These are phyloP conservation scores for Caenorhabditis latens DNA, from an alignment of 1,140 invertebrate genomes.

Conservation along the genomic window DNA sequence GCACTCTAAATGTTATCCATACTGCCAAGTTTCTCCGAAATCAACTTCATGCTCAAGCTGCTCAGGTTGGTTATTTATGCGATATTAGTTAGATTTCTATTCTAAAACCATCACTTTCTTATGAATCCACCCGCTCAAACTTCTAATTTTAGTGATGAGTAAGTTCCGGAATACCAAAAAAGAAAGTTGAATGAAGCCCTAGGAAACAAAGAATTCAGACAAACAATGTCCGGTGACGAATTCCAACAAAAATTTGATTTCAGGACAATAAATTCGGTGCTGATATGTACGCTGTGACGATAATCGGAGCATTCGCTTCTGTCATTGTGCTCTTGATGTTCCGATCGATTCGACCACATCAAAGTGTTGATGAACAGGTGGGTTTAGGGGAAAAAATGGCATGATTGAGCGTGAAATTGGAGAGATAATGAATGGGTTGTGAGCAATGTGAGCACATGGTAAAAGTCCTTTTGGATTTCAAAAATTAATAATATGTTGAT, in stretches of 20 bases:
- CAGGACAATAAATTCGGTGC: constrained; percentile 37
- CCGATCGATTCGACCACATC: constrained; percentile 34
- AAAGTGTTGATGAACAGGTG: constrained; percentile 41
- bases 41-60: constrained; percentile 29
- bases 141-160: not conserved
- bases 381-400: not conserved
- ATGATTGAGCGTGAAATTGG: not conserved
- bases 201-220: not conserved
- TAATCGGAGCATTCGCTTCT: constrained; percentile 37
- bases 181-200: not conserved
- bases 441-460: too few species aligned
- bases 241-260: not conserved
- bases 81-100: not conserved
- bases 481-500: too few species aligned
- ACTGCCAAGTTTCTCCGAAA: constrained; percentile 30
- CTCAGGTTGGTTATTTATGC: not conserved
- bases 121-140: too few species aligned
- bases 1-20: constrained; percentile 23
- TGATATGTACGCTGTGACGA: constrained; percentile 46
- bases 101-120: too few species aligned
- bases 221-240: constrained; percentile 12
- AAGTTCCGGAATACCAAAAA: too few species aligned
- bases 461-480: too few species aligned
- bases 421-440: too few species aligned
- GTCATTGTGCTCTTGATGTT: constrained; percentile 48